These are phyloP conservation scores for Turdus rufiventris DNA, from an alignment of 2,113 vertebrate species.

Conservation along the genomic window DNA sequence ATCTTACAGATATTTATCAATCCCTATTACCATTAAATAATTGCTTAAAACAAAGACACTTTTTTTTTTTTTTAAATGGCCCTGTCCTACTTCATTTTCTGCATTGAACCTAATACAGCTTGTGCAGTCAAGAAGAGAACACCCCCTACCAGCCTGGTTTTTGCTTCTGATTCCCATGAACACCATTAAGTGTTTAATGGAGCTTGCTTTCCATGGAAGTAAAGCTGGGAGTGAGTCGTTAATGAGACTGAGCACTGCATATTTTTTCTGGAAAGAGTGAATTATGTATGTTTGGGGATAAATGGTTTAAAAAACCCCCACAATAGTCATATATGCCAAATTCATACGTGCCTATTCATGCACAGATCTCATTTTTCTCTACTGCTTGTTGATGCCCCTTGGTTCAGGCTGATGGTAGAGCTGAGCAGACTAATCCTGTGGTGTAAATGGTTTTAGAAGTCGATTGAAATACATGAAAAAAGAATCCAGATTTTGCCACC, in stretches of 20 bases:
- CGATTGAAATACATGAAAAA: not conserved
- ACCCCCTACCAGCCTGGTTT: not conserved
- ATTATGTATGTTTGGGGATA: not conserved
- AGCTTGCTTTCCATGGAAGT: not conserved
- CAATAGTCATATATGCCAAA: not conserved
- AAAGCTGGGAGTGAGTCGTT: not conserved
- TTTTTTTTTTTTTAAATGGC: not conserved
- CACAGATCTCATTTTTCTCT: not conserved
- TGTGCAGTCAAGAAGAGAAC: not conserved
- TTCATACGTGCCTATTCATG: not conserved
- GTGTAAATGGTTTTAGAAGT: not conserved
- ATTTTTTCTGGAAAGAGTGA: not conserved
- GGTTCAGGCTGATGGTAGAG: not conserved
- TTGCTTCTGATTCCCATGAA: not conserved
- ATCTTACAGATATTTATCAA: not conserved
- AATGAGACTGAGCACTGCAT: not conserved
- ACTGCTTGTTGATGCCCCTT: not conserved
- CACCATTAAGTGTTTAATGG: constrained; percentile 1
- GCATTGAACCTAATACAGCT: not conserved
- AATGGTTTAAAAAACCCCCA: not conserved
- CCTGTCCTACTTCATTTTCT: not conserved
- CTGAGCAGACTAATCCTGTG: not conserved
- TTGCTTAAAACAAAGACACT: not conserved
- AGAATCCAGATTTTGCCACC: not conserved
- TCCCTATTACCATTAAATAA: not conserved